Conservation (phyloP, 2,797 vertebrate genomes). For the Knipowitschia caucasica region DNA sequence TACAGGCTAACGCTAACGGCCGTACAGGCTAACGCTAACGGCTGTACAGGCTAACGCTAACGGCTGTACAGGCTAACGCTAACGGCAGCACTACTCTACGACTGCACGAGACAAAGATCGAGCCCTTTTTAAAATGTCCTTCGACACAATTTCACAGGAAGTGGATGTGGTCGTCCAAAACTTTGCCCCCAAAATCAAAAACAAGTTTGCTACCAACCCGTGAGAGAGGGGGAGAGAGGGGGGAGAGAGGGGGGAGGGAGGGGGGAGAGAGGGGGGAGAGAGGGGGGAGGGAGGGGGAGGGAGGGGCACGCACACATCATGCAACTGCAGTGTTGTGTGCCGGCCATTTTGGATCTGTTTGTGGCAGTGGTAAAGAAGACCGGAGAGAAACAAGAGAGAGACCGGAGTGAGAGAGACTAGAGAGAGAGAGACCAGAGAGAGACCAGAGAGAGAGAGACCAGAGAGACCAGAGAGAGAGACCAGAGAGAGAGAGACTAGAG, state of each 20-base stretch:
- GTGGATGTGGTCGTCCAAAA: conserved; percentile 40
- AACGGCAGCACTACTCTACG: conserved; percentile 75
- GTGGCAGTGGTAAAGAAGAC: conserved; percentile 36
- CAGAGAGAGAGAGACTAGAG: too few species aligned
- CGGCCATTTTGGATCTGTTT: conserved; percentile 62
- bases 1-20: conserved; percentile 76
- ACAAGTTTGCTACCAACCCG: conserved; percentile 13
- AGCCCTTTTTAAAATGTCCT: conserved; percentile 71
- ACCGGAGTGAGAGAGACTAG: too few species aligned
- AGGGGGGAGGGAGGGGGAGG: too few species aligned
- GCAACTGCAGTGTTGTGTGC: conserved; percentile 66
- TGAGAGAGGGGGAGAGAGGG: too few species aligned
- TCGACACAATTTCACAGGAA: conserved; percentile 67
- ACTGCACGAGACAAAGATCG: conserved; percentile 69
- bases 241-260: too few species aligned
- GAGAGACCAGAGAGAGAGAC: too few species aligned
- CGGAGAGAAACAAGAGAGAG: too few species aligned
- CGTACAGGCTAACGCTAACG: too few species aligned
- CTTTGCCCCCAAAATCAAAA: conserved; percentile 26
- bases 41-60: conserved; percentile 75
- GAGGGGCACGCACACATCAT: conserved; percentile 58
- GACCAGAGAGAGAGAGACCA: too few species aligned
- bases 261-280: too few species aligned
- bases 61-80: conserved; percentile 76
- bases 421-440: too few species aligned